These are phyloP conservation scores for Rhea pennata DNA, from an alignment of 2,113 vertebrate species.

Conservation along the genomic window DNA sequence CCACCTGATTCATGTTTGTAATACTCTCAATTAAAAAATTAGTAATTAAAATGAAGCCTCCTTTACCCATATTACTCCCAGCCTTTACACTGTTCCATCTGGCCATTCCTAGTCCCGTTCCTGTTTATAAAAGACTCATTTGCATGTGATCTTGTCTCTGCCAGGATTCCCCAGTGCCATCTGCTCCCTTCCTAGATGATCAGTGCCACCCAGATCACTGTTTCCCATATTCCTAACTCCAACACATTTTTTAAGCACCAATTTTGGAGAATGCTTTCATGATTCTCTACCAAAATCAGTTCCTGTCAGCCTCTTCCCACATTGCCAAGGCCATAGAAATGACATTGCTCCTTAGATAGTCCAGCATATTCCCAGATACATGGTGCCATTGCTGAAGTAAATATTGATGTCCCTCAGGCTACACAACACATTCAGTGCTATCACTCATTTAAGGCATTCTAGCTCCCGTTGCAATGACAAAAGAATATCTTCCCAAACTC, in stretches of 20 bases:
- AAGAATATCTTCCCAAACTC: not conserved
- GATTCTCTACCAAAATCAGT: not conserved
- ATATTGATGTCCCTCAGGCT: not conserved
- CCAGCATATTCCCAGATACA: not conserved
- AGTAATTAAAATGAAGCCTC: constrained; percentile 61
- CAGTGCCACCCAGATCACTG: not conserved
- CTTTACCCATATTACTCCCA: constrained; percentile 28
- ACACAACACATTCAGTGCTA: not conserved
- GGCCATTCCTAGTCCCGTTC: constrained; percentile 29
- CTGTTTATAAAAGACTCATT: constrained; percentile 45
- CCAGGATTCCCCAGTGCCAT: constrained; percentile 51
- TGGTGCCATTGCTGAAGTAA: not conserved
- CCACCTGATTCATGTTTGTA: constrained; percentile 42
- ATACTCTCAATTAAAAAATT: constrained; percentile 51
- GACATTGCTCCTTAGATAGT: not conserved
- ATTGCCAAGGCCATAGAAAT: not conserved
- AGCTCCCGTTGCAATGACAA: accelerated
- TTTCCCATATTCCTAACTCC: not conserved
- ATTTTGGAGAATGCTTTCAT: not conserved
- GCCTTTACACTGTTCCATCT: constrained; percentile 49
- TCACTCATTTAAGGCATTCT: not conserved
- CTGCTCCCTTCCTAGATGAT: constrained; percentile 48
- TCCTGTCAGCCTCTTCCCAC: not conserved
- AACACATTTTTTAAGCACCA: not conserved
- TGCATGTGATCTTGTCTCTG: constrained; percentile 45